phyloP scores from a whole-genome alignment of 2,888 invertebrate genomes.

The Masnerella sp. region DNA sequence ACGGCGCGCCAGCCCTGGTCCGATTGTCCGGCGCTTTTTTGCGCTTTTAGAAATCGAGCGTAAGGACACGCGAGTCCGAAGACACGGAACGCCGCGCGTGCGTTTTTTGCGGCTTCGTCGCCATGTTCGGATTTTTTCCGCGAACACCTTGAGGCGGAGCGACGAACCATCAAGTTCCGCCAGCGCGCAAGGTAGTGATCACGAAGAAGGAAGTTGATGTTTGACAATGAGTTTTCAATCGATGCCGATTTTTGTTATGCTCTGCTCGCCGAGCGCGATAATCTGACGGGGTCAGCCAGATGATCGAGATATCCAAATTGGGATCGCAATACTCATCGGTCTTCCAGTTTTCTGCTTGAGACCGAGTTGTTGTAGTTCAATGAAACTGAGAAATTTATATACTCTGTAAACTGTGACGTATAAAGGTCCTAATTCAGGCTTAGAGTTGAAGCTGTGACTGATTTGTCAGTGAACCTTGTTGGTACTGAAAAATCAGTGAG shows the following conservation, averaged over 20 bases:
- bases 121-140: slow-evolving; percentile 48
- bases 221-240: slow-evolving; percentile 32
- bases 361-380: too few species aligned
- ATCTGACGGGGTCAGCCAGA: too few species aligned
- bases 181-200: slow-evolving; percentile 48
- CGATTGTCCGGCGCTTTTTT: slow-evolving; percentile 67
- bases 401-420: too few species aligned
- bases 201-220: slow-evolving; percentile 47
- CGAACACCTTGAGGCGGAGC: slow-evolving; percentile 61
- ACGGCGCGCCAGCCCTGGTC: slow-evolving; percentile 66
- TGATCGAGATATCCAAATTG: too few species aligned
- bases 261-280: not conserved
- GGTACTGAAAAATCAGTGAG: too few species aligned
- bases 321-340: too few species aligned
- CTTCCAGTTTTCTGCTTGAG: too few species aligned
- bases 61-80: slow-evolving; percentile 69
- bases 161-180: slow-evolving; percentile 63
- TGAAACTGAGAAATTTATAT: too few species aligned
- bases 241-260: slow-evolving; percentile 34
- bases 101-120: slow-evolving; percentile 28
- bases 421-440: too few species aligned
- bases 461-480: too few species aligned
- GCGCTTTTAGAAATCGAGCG: slow-evolving; percentile 73
- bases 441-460: too few species aligned
- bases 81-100: slow-evolving; percentile 49